Conservation (phyloP, 1,140 invertebrate species). For the Leptoteleia sp. region DNA sequence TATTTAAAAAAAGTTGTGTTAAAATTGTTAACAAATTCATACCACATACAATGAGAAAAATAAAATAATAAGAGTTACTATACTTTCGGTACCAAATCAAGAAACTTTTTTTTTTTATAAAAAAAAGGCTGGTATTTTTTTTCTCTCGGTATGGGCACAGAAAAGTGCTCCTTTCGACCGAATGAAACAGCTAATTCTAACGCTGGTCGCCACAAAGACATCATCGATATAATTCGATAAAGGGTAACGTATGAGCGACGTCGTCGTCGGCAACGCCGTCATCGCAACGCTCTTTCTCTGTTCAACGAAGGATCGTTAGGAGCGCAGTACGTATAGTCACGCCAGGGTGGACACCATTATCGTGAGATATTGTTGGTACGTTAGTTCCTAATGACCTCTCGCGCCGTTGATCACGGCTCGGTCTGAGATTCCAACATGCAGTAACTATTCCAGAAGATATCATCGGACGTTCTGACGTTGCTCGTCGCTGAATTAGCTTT, state of each 20-base stretch:
- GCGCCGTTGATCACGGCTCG: conserved; percentile 61
- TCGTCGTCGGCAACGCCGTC: conserved; percentile 11
- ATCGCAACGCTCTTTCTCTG: conserved; percentile 41
- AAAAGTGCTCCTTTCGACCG: no score
- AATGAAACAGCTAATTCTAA: conserved; percentile 5
- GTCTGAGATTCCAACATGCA: conserved; percentile 57
- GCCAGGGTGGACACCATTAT: conserved; percentile 68
- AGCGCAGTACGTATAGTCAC: conserved; percentile 60
- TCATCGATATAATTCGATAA: conserved; percentile 42
- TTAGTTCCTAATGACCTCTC: conserved; percentile 65
- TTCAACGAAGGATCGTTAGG: conserved; percentile 65
- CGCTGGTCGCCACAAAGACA: conserved; percentile 10
- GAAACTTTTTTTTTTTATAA: no score
- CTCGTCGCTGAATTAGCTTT: conserved; percentile 47
- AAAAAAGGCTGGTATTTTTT: no score
- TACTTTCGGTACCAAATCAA: no score
- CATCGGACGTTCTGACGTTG: conserved; percentile 53
- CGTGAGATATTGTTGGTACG: conserved; percentile 68
- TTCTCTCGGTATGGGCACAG: no score
- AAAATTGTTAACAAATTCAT: no score
- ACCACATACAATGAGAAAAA: no score
- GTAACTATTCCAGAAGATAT: conserved; percentile 67
- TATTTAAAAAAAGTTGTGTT: no score
- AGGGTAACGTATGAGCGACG: conserved; percentile 58
- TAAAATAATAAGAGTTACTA: no score